A percentile compares a stretch with the other conserved stretches of the same genome.
Conservation (phyloP, 2,888 invertebrate genomes). For the Agrilus cyanescens region DNA sequence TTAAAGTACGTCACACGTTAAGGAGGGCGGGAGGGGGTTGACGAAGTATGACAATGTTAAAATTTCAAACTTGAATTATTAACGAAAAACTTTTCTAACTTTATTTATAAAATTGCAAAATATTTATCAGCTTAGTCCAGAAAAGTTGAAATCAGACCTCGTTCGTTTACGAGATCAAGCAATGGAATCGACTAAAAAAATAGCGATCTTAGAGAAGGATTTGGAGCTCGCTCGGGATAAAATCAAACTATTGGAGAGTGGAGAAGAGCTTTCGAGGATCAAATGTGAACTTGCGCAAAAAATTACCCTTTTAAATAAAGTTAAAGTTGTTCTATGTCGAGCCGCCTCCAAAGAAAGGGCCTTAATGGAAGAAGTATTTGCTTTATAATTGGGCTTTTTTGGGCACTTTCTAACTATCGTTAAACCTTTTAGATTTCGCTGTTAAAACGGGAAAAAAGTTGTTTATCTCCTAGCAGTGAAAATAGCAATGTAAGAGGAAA, state of each 20-base stretch:
- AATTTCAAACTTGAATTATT: too few relatives aligned
- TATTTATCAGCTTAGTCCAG: constrained; percentile 23
- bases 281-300: constrained; percentile 47
- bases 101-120: too few relatives aligned
- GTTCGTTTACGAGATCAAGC: constrained; percentile 29
- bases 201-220: constrained; percentile 28
- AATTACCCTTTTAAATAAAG: constrained; percentile 47
- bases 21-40: too few relatives aligned
- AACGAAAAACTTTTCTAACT: too few relatives aligned
- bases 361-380: constrained; percentile 43
- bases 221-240: constrained; percentile 22
- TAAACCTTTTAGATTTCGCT: too few relatives aligned
- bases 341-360: constrained; percentile 54
- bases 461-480: too few relatives aligned
- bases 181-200: constrained; percentile 25
- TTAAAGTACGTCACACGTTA: too few relatives aligned
- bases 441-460: too few relatives aligned
- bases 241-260: constrained; percentile 16
- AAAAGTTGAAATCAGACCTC: constrained; percentile 28
- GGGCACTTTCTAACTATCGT: constrained; percentile 6
- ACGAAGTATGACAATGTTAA: too few relatives aligned
- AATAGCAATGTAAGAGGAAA: too few relatives aligned
- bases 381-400: too few relatives aligned
- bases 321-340: constrained; percentile 49
- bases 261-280: constrained; percentile 38